These are phyloP conservation scores for Nudaria mundana DNA, from an alignment of 2,888 invertebrate genomes.

Conservation along the genomic window DNA sequence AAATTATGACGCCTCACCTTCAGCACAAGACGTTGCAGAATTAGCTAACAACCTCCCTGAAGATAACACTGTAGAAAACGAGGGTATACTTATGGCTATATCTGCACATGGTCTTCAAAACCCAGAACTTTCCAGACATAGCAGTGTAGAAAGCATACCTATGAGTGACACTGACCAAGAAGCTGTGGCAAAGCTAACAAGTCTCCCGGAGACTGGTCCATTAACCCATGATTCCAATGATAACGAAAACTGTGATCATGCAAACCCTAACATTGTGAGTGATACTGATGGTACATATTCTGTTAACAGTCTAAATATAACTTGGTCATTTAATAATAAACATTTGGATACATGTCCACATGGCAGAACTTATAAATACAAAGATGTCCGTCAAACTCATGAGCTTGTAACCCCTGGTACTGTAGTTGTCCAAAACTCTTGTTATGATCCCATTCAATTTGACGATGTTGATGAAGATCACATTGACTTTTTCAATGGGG, in stretches of 20 bases:
- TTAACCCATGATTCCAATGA: constrained; percentile 40
- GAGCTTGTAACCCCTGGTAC: too few species aligned
- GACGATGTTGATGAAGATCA: too few species aligned
- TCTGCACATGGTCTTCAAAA: constrained; percentile 85
- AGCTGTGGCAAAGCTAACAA: too few species aligned
- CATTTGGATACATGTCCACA: constrained; percentile 24
- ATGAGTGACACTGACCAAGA: too few species aligned
- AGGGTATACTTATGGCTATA: constrained; percentile 88
- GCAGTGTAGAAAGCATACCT: too few species aligned
- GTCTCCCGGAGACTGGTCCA: too few species aligned
- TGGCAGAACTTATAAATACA: too few species aligned
- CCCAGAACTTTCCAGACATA: too few species aligned
- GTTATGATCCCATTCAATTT: too few species aligned
- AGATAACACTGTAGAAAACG: constrained; percentile 84
- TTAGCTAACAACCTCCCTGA: constrained; percentile 78
- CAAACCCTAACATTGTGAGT: constrained; percentile 26
- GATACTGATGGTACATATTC: constrained; percentile 34
- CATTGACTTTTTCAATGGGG: constrained; percentile 84
- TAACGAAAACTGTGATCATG: constrained; percentile 36
- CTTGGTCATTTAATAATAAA: constrained; percentile 43
- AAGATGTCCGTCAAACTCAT: too few species aligned
- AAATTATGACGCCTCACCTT: constrained; percentile 46
- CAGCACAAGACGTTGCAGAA: constrained; percentile 72
- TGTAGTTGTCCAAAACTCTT: too few species aligned
- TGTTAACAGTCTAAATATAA: constrained; percentile 42